phyloP scores from a whole-genome alignment of 1,140 invertebrate genomes.

The Sesamia nonagrioides region DNA sequence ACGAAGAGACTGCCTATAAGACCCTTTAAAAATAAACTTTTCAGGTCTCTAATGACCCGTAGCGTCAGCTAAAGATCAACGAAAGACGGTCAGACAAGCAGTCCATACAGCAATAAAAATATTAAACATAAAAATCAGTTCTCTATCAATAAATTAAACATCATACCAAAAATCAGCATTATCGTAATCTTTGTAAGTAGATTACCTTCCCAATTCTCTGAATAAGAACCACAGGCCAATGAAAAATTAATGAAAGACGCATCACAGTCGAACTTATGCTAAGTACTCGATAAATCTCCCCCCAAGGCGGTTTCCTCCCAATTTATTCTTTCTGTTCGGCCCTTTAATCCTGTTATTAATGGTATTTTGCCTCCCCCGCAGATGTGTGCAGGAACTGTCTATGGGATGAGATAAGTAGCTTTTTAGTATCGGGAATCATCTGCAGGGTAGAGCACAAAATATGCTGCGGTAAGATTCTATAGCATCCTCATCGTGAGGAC shows the following conservation, averaged over 20 bases:
- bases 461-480: too few species aligned
- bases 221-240: conserved; percentile 56
- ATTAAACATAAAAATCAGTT: too few species aligned
- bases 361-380: conserved; percentile 73
- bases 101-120: too few species aligned
- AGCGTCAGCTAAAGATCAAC: too few species aligned
- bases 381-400: conserved; percentile 63
- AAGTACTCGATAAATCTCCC: conserved; percentile 82
- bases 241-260: conserved; percentile 78
- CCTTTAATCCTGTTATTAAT: conserved; percentile 85
- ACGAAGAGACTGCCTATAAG: too few species aligned
- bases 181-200: not conserved
- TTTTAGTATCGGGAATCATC: conserved; percentile 10
- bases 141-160: too few species aligned
- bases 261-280: conserved; percentile 79
- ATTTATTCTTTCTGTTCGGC: conserved; percentile 76
- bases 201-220: conserved; percentile 1
- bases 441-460: not conserved
- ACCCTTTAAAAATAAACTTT: too few species aligned
- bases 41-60: too few species aligned
- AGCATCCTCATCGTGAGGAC: too few species aligned
- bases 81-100: too few species aligned
- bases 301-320: conserved; percentile 73
- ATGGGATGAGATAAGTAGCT: conserved; percentile 30
- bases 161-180: not conserved